Evolutionary conservation across 2,797 vertebrate species (phyloP), one percentile per base, ranked within the genome.

Genomic region (Vireo griseus): DNA sequence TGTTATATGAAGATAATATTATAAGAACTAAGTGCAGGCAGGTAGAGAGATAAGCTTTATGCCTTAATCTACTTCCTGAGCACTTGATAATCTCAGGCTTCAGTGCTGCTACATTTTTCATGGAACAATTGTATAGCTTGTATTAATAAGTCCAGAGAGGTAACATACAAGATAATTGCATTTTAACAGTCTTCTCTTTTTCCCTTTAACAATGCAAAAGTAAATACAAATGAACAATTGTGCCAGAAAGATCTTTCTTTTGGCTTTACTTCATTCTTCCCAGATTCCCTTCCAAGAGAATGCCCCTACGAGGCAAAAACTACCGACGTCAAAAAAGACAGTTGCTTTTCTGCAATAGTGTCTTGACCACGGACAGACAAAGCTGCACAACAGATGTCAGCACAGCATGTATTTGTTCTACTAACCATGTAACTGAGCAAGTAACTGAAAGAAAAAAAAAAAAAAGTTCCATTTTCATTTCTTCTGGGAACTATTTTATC

Each of bases 151-250:
- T 72, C 51, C 82, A 88, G 71, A 92, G 54, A 80, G 37, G 90
- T 81, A 95, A 78, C 66, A 62, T 16, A 77, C 37, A 31, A 76
- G 71, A 47, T 65, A 93, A 93, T 89, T 74, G 84, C 57, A 94
- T 94, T 94, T 96, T 93, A 97, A 97, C 52, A 96, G 92, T 95
- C 96, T 95, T 97, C 62, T 86, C 47, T 83, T 95, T 94, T 95
- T 88, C 81, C 79, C 62, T 72, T 93, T 91, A 95, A 96, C 93
- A 97, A 96, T 92, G 94, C 73, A 82, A 78, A 95, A 77, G 83
- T 81, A 97, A 96, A 97, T 74, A 97, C 45, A 67, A 96, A 95
- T 71, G 78, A 94, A 90, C 39, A 62, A 35, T 31, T 37, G 50
- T 51, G 91, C 90, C 92, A 95, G 78, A 94, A 92, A 94, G 83